A percentile compares a stretch with the other conserved stretches of the same genome.
Evolutionary conservation across 2,797 vertebrate genomes (phyloP).

Genomic region (Amblyopsis hoosieri): DNA sequence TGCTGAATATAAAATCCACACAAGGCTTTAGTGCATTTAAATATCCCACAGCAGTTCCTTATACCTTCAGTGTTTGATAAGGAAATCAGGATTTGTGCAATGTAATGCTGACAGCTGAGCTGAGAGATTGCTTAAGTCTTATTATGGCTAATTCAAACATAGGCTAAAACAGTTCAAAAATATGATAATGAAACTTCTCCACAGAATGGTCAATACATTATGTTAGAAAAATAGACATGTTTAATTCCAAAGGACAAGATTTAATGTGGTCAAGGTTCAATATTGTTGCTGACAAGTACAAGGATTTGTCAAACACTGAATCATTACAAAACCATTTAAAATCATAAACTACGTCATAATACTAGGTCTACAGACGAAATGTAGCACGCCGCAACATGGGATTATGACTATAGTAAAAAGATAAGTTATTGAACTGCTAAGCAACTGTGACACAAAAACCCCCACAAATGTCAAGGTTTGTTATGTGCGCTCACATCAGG

Average conservation of each 20-base stretch:
- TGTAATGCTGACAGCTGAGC: not conserved
- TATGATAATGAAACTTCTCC: too few species aligned
- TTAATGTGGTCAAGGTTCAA: not conserved
- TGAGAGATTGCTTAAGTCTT: not conserved
- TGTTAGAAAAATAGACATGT: too few species aligned
- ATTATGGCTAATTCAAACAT: too few species aligned
- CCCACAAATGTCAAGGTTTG: conserved; percentile 16
- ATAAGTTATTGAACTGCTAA: conserved; percentile 24
- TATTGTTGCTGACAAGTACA: not conserved
- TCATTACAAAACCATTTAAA: not conserved
- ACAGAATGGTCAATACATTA: too few species aligned
- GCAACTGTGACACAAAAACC: conserved; percentile 4
- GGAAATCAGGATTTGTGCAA: conserved; percentile 14
- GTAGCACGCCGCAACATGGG: conserved; percentile 24
- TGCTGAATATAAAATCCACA: conserved; percentile 11
- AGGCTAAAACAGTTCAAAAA: too few species aligned
- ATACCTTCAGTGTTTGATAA: conserved; percentile 10
- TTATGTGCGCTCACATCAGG: conserved; percentile 13
- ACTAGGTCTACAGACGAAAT: not conserved
- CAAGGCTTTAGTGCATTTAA: conserved; percentile 11
- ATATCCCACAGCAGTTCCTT: too few species aligned
- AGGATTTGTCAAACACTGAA: not conserved
- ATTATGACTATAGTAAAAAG: conserved; percentile 16
- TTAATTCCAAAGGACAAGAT: not conserved
- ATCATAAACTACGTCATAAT: not conserved